Conservation (phyloP, 2,797 vertebrate genomes). For the Sebastes oblongus region DNA sequence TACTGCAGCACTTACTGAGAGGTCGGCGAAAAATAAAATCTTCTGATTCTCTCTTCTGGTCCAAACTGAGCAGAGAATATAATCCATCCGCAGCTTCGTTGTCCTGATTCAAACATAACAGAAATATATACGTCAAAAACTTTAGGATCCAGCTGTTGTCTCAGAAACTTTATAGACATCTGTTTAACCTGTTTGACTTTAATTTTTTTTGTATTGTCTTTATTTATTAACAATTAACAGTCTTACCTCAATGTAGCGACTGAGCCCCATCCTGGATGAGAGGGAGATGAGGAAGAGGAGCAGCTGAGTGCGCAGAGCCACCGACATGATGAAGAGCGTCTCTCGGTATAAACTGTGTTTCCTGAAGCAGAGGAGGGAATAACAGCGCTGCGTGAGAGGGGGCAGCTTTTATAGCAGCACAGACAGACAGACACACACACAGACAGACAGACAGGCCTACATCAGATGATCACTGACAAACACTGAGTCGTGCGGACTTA, state of each 20-base stretch:
- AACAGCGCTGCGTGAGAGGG: slow-evolving; percentile 46
- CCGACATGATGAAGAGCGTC: slow-evolving; percentile 80
- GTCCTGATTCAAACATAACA: slow-evolving; percentile 68
- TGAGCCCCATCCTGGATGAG: slow-evolving; percentile 81
- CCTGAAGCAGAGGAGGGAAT: slow-evolving; percentile 45
- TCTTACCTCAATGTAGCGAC: slow-evolving; percentile 89
- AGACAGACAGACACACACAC: not conserved
- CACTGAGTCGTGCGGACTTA: not conserved
- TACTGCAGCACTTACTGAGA: slow-evolving; percentile 85
- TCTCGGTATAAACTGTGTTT: slow-evolving; percentile 32
- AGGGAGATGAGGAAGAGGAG: slow-evolving; percentile 85
- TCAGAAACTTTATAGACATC: slow-evolving; percentile 20
- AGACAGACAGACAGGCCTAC: slow-evolving; percentile 38
- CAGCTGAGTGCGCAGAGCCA: slow-evolving; percentile 78
- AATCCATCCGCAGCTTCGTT: slow-evolving; percentile 84
- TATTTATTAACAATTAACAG: not conserved
- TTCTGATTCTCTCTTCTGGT: slow-evolving; percentile 86
- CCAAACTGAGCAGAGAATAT: slow-evolving; percentile 82
- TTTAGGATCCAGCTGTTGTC: not conserved
- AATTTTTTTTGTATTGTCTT: not conserved
- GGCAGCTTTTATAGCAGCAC: slow-evolving; percentile 74
- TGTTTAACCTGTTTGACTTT: not conserved
- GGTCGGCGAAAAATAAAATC: slow-evolving; percentile 86
- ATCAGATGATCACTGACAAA: slow-evolving; percentile 27
- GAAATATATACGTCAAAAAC: not conserved